These are phyloP conservation scores for Xiphophorus couchianus DNA, from an alignment of 2,113 vertebrate genomes.

Conservation along the genomic window DNA sequence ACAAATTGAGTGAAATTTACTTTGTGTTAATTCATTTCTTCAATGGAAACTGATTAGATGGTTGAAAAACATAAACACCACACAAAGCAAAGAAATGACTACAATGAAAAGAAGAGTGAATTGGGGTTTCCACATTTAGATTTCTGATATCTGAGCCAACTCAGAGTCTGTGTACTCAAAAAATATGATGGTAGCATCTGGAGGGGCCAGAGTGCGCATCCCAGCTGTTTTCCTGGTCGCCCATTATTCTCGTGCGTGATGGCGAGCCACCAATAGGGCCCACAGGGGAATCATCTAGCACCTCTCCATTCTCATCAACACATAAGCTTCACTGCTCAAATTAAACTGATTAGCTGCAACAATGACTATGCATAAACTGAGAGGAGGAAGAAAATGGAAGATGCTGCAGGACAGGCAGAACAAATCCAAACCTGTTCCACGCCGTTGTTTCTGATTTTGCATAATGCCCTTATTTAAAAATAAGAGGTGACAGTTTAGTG, in stretches of 20 bases:
- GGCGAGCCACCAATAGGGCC: constrained; percentile 55
- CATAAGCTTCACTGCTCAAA: constrained; percentile 67
- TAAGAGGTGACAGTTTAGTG: constrained; percentile 9
- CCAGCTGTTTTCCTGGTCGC: constrained; percentile 65
- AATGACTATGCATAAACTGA: constrained; percentile 58
- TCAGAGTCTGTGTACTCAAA: constrained; percentile 13
- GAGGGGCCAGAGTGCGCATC: constrained; percentile 53
- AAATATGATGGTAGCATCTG: constrained; percentile 62
- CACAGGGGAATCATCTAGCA: constrained; percentile 64
- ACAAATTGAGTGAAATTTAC: no score
- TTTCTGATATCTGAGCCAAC: constrained; percentile 32
- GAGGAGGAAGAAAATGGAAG: constrained; percentile 17
- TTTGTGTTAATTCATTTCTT: not conserved
- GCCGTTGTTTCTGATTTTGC: not conserved
- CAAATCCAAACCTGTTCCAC: constrained; percentile 10
- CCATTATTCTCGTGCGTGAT: constrained; percentile 63
- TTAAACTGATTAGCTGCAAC: constrained; percentile 73
- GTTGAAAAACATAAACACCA: not conserved
- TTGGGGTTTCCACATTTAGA: constrained; percentile 26
- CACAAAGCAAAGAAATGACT: not conserved
- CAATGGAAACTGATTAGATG: constrained; percentile 9
- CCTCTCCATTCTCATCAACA: constrained; percentile 76
- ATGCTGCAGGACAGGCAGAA: constrained; percentile 8
- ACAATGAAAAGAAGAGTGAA: constrained; percentile 12
- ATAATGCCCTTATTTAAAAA: not conserved